A percentile compares a stretch with the other conserved stretches of the same genome.
These are phyloP conservation scores for Psittacula cyanocephala DNA, from an alignment of 2,113 vertebrate genomes.

Conservation along the genomic window DNA sequence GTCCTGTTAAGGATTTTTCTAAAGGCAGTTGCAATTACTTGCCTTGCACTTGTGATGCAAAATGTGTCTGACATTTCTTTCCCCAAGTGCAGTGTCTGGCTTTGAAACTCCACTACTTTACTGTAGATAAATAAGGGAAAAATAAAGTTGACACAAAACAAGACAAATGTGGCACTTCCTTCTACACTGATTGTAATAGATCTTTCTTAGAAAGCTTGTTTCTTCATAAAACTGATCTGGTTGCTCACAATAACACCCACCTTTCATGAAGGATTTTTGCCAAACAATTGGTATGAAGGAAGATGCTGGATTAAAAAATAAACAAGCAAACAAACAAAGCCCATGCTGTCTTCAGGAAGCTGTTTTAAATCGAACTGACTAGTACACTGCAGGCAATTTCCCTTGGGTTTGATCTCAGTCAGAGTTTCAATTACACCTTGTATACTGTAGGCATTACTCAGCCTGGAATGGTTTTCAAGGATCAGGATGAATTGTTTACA, in stretches of 20 bases:
- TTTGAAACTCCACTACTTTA: neutral
- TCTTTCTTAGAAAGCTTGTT: neutral
- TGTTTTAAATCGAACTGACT: neutral
- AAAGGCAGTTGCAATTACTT: neutral
- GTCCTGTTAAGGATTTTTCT: constrained; percentile 36
- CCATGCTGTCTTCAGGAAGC: neutral
- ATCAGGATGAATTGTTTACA: neutral
- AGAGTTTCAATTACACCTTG: constrained; percentile 25
- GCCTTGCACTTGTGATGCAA: constrained; percentile 23
- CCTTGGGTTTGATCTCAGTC: neutral
- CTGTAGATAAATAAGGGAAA: neutral
- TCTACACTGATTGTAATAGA: neutral
- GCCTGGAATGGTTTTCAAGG: constrained; percentile 23
- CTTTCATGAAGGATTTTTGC: neutral
- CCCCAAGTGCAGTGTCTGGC: neutral
- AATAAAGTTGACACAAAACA: neutral
- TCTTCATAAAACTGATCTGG: neutral
- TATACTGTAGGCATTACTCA: constrained; percentile 10
- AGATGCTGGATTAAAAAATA: neutral
- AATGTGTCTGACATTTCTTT: constrained; percentile 24
- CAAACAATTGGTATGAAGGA: neutral
- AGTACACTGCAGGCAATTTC: neutral
- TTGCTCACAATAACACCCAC: neutral
- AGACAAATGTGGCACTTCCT: neutral
- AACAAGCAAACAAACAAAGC: neutral